Evolutionary conservation across 2,113 vertebrate species (phyloP).

Genomic region (Malurus elegans): DNA sequence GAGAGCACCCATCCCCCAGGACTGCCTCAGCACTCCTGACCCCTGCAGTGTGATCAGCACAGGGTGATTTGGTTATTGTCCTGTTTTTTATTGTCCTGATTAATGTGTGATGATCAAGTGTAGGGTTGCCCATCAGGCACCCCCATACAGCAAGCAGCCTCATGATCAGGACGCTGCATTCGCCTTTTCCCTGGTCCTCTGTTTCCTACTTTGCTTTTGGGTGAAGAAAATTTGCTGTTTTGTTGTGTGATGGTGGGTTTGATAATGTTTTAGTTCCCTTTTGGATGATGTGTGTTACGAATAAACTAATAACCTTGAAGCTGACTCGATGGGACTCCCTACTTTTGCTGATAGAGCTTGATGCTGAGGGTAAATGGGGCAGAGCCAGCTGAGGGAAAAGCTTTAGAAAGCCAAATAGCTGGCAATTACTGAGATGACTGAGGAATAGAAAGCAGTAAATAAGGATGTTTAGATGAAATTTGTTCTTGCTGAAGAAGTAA

Average conservation of each 20-base stretch:
- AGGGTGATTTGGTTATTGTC: background rate
- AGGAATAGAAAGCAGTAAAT: background rate
- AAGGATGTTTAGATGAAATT: background rate
- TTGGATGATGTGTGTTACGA: background rate
- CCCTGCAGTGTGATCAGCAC: background rate
- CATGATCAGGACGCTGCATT: background rate
- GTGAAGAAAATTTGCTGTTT: background rate
- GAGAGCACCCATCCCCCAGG: background rate
- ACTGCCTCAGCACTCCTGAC: background rate
- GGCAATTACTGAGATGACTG: background rate
- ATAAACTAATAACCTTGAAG: background rate
- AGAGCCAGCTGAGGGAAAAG: background rate
- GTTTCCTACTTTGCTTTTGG: background rate
- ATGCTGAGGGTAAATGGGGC: constrained; percentile 2
- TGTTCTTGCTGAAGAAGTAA: background rate
- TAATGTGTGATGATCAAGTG: background rate
- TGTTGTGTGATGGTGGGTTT: background rate
- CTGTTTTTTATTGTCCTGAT: background rate
- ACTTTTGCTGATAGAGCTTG: background rate
- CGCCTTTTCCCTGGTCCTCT: background rate
- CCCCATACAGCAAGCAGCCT: background rate
- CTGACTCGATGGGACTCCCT: background rate
- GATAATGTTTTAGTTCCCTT: background rate
- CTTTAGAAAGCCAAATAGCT: background rate
- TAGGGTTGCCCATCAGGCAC: background rate